Base-by-base conservation (phyloP, 2,888 invertebrate species). In the Lasius fuliginosus region DNA sequence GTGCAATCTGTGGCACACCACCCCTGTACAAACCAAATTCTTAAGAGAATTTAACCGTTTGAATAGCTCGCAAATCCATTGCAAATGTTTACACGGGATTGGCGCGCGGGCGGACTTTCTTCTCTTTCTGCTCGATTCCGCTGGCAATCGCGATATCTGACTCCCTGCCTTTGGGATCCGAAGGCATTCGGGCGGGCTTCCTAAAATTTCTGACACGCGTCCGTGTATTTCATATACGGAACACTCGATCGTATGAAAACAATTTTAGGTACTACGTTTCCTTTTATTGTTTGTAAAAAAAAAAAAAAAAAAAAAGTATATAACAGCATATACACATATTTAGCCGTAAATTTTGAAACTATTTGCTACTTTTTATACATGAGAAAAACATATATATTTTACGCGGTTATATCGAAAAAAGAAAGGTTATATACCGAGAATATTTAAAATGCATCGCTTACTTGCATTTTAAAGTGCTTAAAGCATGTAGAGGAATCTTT, bases 61-160 rank as follows among this genome's bases (percentile, higher is more conserved):
- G 94, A 95, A 95, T 95, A 95, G 79, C 79, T 81, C 71, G 91
- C 90, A 94, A 94, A 94, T 93, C 93, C 92, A 93, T 92, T 94
- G 95, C 94, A 95, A 95, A 95, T 94, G 95, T 95, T 95, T 95
- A 94, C 94, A 94, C 94, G 94, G 94, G 95, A 94, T 95, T 95
- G 94, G 94, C 92, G 93, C 94, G 94, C 94, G 71, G 71, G 71
- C 60, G 60, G 46, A 73, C 79, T 81, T 81, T 71, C 46, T 60
- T 81, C 79, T 81, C 79, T 81, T 81, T 81, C 79, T 73, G 60
- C 79, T 71, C 68, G 60, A 82, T 82, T 85, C 86, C 83, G 75
- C 85, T 62, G 86, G 85, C 88, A 81, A 81, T 81, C 79, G 79
- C 60, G 79, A 81, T 87, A 88, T 84, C 85, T 76, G 88, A 86